Conservation (phyloP, 1,140 invertebrate species). For the Philaenus spumarius region DNA sequence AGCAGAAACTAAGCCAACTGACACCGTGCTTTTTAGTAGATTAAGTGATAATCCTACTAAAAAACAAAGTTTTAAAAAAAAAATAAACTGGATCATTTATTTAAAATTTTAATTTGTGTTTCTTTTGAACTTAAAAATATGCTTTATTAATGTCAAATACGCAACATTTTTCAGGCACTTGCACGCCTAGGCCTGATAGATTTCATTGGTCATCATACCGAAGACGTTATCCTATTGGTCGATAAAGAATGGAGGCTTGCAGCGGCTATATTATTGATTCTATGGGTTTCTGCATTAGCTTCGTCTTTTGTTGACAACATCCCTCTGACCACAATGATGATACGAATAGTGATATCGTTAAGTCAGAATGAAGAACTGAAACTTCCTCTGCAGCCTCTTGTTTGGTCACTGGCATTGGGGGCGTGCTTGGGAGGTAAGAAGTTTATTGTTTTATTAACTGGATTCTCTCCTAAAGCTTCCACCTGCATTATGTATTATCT, state of each 20-base stretch:
- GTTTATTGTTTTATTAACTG: no score
- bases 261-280: constrained; percentile 63
- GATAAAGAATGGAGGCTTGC: constrained; percentile 53
- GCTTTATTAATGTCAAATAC: no score
- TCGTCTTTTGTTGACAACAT: constrained; percentile 83
- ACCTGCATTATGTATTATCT: no score
- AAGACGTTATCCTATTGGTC: constrained; percentile 54
- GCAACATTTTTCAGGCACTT: constrained; percentile 52
- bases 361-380: constrained; percentile 53
- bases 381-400: constrained; percentile 62
- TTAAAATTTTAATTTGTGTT: no score
- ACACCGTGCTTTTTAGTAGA: no score
- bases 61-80: no score
- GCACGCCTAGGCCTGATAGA: constrained; percentile 60
- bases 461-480: no score
- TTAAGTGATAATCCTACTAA: no score
- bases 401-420: constrained; percentile 73
- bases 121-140: no score
- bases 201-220: constrained; percentile 64
- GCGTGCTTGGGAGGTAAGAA: constrained; percentile 75
- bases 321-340: constrained; percentile 80
- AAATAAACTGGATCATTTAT: no score
- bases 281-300: constrained; percentile 71
- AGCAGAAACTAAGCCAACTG: no score
- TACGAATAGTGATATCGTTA: constrained; percentile 60